Conservation (phyloP, 2,113 vertebrate species). For the Ariopsis seemanni region DNA sequence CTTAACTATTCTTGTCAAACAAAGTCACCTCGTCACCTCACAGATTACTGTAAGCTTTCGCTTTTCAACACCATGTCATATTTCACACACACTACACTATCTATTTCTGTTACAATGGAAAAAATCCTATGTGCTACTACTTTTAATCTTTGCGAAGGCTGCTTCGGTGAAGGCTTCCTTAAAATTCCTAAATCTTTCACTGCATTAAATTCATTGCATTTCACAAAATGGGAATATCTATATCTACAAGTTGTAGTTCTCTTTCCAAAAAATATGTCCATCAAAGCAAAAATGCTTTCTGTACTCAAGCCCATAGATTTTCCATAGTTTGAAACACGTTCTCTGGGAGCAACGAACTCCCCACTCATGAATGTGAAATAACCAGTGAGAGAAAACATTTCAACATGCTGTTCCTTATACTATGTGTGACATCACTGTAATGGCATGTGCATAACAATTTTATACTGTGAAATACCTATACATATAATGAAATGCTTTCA, state of each 20-base stretch:
- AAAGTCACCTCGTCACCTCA: constrained; percentile 9
- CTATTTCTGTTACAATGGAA: not conserved
- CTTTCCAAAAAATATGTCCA: not conserved
- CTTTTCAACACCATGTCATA: constrained; percentile 17
- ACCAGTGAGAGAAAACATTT: not conserved
- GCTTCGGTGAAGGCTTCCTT: not conserved
- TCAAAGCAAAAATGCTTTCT: not conserved
- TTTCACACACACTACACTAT: constrained; percentile 32
- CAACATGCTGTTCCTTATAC: not conserved
- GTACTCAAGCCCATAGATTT: not conserved
- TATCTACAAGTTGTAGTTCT: not conserved
- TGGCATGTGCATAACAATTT: not conserved
- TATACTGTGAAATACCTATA: not conserved
- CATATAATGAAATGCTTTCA: not conserved
- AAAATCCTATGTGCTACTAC: not conserved
- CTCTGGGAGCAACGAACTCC: not conserved
- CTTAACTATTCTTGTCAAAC: not conserved
- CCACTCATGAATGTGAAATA: not conserved
- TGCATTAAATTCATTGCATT: not conserved
- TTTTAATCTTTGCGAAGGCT: not conserved
- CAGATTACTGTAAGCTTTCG: constrained; percentile 26
- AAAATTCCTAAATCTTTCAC: not conserved
- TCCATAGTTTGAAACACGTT: not conserved
- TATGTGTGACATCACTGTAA: not conserved
- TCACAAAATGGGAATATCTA: not conserved